Evolutionary conservation across 2,888 invertebrate genomes (phyloP), one percentile per base, ranked within the genome.

Genomic region (Apomyelois bistriatella): DNA sequence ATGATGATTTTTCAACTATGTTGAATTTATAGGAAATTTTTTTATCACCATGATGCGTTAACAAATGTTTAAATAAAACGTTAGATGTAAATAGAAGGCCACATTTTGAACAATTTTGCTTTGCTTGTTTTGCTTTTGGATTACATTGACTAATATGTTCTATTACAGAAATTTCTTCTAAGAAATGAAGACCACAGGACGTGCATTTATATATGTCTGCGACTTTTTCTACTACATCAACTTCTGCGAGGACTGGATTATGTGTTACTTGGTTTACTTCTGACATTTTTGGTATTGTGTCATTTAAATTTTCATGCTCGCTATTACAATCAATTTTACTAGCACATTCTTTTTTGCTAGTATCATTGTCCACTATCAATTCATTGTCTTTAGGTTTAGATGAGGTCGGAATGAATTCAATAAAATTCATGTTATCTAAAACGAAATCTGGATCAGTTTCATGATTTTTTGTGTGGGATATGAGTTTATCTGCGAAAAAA

Each of bases 91-190:
- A 85, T 3, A 70, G 56, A 13, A 85, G 60, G 52, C 74, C 67
- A 59, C 85, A 85, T 66, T 81, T 83, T n/a, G 77, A 68, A 59
- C 85, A 85, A 59, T 56, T 71, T 65, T 82, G 80, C 56, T 68
- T 76, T 17, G 65, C 58, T 54, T 65, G 59, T 65, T 52, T 55
- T 38, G 17, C 48, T 49, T 66, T 77, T 30, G 67, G 35, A 12
- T 41, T 43, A 36, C 82, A 81, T 30, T 56, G 64, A 32, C 61
- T 63, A 7, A 58, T 54, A 66, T 85, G 85, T 32, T 64, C 65
- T 4, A 56, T 56, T 46, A 72, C 66, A 58, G 67, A 71, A n/a
- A 42, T 15, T 58, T 70, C 60, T 32, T 76, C 70, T 48, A 82
- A 55, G 63, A 77, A 85, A 65, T 83, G 74, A 52, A 85, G 66